Percentiles rank a stretch among this genome's conserved stretches.
Evolutionary conservation across 2,113 vertebrate genomes (phyloP).

Genomic region (Apteryx mantelli): DNA sequence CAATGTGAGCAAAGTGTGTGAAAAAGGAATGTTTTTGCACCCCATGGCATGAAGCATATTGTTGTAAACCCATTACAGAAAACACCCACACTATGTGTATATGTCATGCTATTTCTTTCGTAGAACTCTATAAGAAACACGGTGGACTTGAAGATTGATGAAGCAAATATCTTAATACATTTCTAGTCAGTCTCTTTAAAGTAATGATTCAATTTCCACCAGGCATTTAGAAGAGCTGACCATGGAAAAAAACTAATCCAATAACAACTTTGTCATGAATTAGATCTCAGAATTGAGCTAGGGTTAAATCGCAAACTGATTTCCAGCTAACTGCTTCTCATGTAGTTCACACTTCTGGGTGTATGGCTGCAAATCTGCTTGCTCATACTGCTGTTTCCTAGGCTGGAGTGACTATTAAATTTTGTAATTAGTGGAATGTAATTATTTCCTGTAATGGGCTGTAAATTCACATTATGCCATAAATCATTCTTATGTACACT

Average conservation of each 20-base stretch:
- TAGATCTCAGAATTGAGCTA: neutral
- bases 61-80: neutral
- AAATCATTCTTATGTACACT: conserved; percentile 59
- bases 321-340: neutral
- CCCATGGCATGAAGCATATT: neutral
- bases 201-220: neutral
- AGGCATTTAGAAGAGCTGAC: neutral
- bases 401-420: conserved; percentile 38
- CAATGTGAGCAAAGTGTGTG: neutral
- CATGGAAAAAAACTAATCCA: neutral
- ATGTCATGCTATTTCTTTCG: fast-evolving
- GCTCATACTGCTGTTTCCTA: conserved; percentile 3
- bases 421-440: conserved; percentile 56
- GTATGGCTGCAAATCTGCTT: neutral
- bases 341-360: neutral
- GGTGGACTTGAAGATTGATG: neutral
- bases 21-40: neutral
- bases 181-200: neutral
- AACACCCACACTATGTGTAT: fast-evolving
- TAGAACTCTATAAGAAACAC: neutral
- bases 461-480: conserved; percentile 50
- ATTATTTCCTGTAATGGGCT: conserved; percentile 49
- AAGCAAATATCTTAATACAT: neutral
- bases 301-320: neutral
- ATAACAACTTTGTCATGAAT: neutral